Evolutionary conservation across 2,797 vertebrate species (phyloP).

Genomic region (Pogoniulus pusillus): DNA sequence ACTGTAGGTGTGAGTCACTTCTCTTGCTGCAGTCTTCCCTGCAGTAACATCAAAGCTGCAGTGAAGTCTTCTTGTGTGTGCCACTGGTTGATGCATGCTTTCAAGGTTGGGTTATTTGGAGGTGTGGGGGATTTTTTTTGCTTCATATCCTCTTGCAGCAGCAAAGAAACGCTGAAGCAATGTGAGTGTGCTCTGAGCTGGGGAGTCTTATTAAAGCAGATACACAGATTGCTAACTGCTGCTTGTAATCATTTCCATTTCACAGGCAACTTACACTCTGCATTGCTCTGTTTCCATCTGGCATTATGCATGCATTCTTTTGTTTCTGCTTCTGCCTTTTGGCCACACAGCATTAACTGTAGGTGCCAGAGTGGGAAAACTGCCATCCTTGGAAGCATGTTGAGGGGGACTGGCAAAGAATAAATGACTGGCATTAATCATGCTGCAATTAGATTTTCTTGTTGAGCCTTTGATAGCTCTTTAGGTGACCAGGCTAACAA

Average conservation of each 20-base stretch:
- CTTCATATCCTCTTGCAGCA: not conserved
- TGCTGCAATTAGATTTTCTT: not conserved
- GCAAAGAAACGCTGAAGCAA: not conserved
- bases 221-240: constrained; percentile 47
- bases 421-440: not conserved
- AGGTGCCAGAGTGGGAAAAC: not conserved
- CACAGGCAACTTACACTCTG: not conserved
- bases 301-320: not conserved
- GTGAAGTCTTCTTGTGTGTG: not conserved
- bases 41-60: not conserved
- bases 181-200: not conserved
- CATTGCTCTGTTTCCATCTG: constrained; percentile 15
- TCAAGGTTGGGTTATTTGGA: not conserved
- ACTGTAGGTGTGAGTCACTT: not conserved
- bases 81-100: not conserved
- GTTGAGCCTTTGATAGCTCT: not conserved
- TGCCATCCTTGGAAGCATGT: not conserved
- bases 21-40: not conserved
- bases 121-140: not conserved
- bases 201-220: not conserved
- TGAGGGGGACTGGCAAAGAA: not conserved
- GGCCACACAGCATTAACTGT: not conserved
- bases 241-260: not conserved
- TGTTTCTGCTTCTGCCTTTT: not conserved
- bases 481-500: not conserved